Evolutionary conservation across 2,888 invertebrate species (phyloP), one percentile per base, ranked within the genome.

Genomic region (Herminia tarsipennalis): DNA sequence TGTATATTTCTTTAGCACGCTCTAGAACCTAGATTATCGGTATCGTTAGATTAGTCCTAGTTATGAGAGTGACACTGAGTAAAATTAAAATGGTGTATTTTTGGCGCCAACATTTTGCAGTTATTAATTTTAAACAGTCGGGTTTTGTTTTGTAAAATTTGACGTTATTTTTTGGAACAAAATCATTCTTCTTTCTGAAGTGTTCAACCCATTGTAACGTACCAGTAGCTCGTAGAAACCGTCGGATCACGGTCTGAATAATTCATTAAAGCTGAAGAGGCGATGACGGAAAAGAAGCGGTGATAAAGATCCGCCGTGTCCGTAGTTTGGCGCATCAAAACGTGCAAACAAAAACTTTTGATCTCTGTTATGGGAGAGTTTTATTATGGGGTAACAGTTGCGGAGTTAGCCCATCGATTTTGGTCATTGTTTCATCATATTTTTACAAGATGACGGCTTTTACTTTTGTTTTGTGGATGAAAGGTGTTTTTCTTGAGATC

Each of bases 221-320:
- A 61, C 55, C 39, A 52, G 54, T 66, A 69, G 68, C 66, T 62
- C 69, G 63, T 57, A 64, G 76, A 77, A 77, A 78, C 76, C 73
- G 70, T 49, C 47, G 60, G 70, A 68, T 71, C 73, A 66, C 70
- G 70, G 13, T 28, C 53, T 84, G 83, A 83, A 84, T 84, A 68
- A 84, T 84, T 84, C 84, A 84, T 78, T 62, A 63, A 56, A 38
- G 66, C 66, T 66, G 70, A 60, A 56, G 65, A 66, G 61, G 59
- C 70, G 69, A 67, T 72, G 73, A 73, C 70, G 66, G 64, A 53
- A 53, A 62, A 64, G 56, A 69, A 69, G 64, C 62, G 59, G 63
- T 69, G 71, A 76, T 75, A 70, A 67, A 70, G 35, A 71, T 55
- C 62, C 62, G 61, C 56, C 48, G 56, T 39, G 53, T 42, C 46